Percentiles rank a stretch among this genome's conserved stretches.
Conservation (phyloP, 2,888 invertebrate genomes). For the Lochmaea capreae region DNA sequence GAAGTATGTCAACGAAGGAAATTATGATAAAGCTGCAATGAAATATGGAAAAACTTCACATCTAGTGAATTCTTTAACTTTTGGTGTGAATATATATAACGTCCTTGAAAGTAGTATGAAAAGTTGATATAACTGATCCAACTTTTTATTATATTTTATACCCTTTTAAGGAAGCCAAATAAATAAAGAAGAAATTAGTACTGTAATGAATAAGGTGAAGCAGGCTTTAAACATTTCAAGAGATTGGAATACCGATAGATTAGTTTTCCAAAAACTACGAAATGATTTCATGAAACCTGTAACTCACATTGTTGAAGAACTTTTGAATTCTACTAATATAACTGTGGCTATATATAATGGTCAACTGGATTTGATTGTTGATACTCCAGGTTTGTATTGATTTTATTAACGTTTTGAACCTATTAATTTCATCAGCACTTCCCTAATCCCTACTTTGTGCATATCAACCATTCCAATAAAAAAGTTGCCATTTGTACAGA, state of each 20-base stretch:
- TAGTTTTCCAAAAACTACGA: constrained; percentile 71
- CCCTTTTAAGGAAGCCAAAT: not conserved
- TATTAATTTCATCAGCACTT: too few species aligned
- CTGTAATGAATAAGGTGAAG: constrained; percentile 80
- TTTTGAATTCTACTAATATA: constrained; percentile 76
- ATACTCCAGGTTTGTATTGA: constrained; percentile 74
- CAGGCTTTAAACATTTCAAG: constrained; percentile 70
- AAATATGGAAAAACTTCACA: constrained; percentile 56
- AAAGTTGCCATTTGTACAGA: too few species aligned
- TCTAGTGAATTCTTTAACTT: constrained; percentile 30
- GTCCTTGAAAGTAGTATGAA: constrained; percentile 45
- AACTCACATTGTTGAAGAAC: constrained; percentile 74
- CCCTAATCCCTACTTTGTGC: too few species aligned
- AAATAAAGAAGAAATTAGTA: constrained; percentile 9
- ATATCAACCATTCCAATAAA: too few species aligned
- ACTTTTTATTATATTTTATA: not conserved
- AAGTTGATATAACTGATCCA: not conserved
- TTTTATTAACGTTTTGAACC: not conserved
- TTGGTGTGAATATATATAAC: constrained; percentile 52
- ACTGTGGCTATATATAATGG: constrained; percentile 80
- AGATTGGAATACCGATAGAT: constrained; percentile 70
- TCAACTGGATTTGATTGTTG: constrained; percentile 86
- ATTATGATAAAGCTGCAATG: constrained; percentile 72
- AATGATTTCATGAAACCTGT: constrained; percentile 81
- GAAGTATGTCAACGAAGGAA: constrained; percentile 63